phyloP scores from a whole-genome alignment of 64 coral and sea anemone species.

The Platygyra sinensis region DNA sequence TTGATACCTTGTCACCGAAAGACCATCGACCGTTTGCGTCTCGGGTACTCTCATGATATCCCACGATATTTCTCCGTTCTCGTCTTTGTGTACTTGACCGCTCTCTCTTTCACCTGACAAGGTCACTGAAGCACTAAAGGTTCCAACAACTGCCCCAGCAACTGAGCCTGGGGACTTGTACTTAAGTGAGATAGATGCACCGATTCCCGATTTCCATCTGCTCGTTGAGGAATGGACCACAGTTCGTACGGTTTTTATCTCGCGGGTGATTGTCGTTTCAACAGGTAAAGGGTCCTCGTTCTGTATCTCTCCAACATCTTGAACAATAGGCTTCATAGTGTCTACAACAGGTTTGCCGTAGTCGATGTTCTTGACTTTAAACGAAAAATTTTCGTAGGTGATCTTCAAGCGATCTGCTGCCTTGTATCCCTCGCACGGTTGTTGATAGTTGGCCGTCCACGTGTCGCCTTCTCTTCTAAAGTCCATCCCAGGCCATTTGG shows the following conservation, averaged over 20 bases:
- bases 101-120: background rate
- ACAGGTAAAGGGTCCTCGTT: slow-evolving; percentile 25
- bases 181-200: slow-evolving; percentile 47
- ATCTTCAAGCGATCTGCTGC: slow-evolving; percentile 22
- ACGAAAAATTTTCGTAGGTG: slow-evolving; percentile 37
- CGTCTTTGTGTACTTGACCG: slow-evolving; percentile 25
- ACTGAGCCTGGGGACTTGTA: slow-evolving; percentile 35
- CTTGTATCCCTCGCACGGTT: slow-evolving; percentile 40
- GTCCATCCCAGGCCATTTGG: slow-evolving; percentile 18
- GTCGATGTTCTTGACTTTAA: slow-evolving; percentile 51
- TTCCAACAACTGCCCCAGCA: slow-evolving; percentile 10
- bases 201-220: slow-evolving; percentile 46
- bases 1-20: background rate
- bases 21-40: background rate
- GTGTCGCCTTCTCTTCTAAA: slow-evolving; percentile 46
- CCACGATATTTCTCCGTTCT: slow-evolving; percentile 17
- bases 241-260: slow-evolving; percentile 48
- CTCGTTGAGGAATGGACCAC: slow-evolving; percentile 62
- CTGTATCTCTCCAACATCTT: slow-evolving; percentile 32
- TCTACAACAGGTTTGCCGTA: slow-evolving; percentile 42
- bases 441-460: slow-evolving; percentile 38
- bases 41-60: background rate
- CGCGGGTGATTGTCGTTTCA: slow-evolving; percentile 15
- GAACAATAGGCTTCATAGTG: slow-evolving; percentile 39
- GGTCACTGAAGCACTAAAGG: slow-evolving; percentile 20